Conservation (phyloP, 2,888 invertebrate genomes). For the Tanypteryx hageni region DNA sequence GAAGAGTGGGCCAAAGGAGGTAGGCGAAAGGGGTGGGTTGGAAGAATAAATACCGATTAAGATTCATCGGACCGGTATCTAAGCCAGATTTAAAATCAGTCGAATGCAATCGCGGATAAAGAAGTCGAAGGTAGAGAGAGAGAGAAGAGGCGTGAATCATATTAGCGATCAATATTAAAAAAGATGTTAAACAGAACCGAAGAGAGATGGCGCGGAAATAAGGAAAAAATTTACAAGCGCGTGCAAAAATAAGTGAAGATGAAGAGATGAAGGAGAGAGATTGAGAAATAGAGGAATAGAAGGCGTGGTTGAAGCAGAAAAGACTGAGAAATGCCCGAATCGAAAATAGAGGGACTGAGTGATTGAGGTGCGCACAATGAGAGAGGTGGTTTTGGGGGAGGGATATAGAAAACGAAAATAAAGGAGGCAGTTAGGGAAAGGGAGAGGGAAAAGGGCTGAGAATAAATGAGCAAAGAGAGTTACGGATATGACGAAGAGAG, state of each 20-base stretch:
- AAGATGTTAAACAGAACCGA: background rate
- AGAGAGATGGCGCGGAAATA: background rate
- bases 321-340: background rate
- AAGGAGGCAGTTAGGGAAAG: background rate
- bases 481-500: background rate
- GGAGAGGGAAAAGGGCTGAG: background rate
- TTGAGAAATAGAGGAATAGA: background rate
- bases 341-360: background rate
- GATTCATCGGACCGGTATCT: background rate
- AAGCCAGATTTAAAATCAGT: too few relatives aligned
- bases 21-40: too few relatives aligned
- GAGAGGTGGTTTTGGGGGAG: background rate
- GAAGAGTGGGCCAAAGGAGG: background rate
- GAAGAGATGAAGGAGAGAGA: background rate
- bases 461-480: background rate
- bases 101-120: background rate
- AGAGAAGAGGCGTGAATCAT: background rate
- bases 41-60: background rate
- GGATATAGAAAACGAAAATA: background rate
- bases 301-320: background rate
- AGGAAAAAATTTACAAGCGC: background rate
- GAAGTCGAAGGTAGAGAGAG: background rate
- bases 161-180: background rate
- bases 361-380: background rate
- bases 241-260: background rate